Conservation (phyloP, 2,797 vertebrate genomes). For the Gymnoscopelus braueri region DNA sequence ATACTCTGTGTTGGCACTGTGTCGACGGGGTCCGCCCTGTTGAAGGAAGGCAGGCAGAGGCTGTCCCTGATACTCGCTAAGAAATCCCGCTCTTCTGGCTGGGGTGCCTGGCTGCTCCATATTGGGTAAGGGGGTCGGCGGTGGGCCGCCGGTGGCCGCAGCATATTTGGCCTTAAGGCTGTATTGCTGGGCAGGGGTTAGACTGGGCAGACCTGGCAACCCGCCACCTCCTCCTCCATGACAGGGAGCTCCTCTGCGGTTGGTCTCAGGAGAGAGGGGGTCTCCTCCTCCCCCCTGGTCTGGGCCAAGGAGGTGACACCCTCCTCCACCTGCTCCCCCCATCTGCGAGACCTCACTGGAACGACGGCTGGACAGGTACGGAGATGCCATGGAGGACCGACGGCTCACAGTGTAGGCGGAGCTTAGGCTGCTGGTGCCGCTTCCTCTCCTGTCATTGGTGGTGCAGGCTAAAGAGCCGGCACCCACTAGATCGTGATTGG, state of each 20-base stretch:
- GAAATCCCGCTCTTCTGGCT: constrained; percentile 63
- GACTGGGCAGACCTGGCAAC: constrained; percentile 84
- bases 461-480: constrained; percentile 61
- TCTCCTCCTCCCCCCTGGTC: constrained; percentile 73
- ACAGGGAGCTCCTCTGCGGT: constrained; percentile 77
- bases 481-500: constrained; percentile 76
- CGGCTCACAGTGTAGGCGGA: constrained; percentile 96
- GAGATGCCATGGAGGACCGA: constrained; percentile 90
- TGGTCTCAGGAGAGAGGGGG: constrained; percentile 80
- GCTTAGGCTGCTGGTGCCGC: constrained; percentile 92
- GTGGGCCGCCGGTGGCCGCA: constrained; percentile 88
- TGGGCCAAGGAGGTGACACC: constrained; percentile 68
- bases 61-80: constrained; percentile 79
- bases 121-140: constrained; percentile 86
- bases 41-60: constrained; percentile 77
- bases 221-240: constrained; percentile 65
- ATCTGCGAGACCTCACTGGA: constrained; percentile 85
- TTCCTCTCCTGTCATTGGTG: constrained; percentile 87
- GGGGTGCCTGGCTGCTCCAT: constrained; percentile 78
- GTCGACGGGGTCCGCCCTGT: constrained; percentile 78
- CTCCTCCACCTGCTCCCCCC: constrained; percentile 62
- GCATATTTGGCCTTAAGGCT: constrained; percentile 92
- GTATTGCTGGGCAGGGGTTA: constrained; percentile 92
- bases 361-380: constrained; percentile 86
- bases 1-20: constrained; percentile 87